A percentile compares a stretch with the other conserved stretches of the same genome.
These are phyloP conservation scores for Brachycybe producta DNA, from an alignment of 2,888 invertebrate genomes.

Conservation along the genomic window DNA sequence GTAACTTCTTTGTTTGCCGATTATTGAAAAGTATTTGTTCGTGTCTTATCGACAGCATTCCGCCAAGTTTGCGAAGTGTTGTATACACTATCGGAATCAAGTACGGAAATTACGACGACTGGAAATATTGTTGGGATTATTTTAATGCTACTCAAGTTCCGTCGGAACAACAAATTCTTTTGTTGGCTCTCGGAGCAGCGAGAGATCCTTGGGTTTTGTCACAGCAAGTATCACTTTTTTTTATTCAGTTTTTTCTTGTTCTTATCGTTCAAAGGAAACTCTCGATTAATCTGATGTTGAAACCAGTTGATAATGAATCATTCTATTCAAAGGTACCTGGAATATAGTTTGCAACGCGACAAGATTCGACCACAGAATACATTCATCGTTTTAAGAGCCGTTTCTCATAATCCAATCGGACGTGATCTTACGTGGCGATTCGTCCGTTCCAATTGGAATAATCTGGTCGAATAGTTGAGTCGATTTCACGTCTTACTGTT, in stretches of 20 bases:
- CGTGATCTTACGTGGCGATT: constrained; percentile 59
- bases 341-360: constrained; percentile 54
- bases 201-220: constrained; percentile 28
- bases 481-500: neutral
- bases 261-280: too few relatives aligned
- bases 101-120: constrained; percentile 30
- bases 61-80: constrained; percentile 59
- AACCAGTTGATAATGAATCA: constrained; percentile 1
- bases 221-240: constrained; percentile 29
- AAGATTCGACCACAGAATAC: constrained; percentile 57
- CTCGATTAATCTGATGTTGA: constrained; percentile 27
- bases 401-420: constrained; percentile 56
- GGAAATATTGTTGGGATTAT: constrained; percentile 31
- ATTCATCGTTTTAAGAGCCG: constrained; percentile 53
- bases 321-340: constrained; percentile 47
- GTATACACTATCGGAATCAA: constrained; percentile 45
- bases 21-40: neutral
- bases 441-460: constrained; percentile 54
- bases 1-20: neutral
- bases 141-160: constrained; percentile 28
- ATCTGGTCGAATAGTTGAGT: constrained; percentile 38
- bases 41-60: too few relatives aligned
- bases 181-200: constrained; percentile 29
- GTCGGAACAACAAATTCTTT: constrained; percentile 29
- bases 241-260: too few relatives aligned